Evolutionary conservation across 2,113 vertebrate species (phyloP), one percentile per base, ranked within the genome.

Genomic region (Diglossa brunneiventris): DNA sequence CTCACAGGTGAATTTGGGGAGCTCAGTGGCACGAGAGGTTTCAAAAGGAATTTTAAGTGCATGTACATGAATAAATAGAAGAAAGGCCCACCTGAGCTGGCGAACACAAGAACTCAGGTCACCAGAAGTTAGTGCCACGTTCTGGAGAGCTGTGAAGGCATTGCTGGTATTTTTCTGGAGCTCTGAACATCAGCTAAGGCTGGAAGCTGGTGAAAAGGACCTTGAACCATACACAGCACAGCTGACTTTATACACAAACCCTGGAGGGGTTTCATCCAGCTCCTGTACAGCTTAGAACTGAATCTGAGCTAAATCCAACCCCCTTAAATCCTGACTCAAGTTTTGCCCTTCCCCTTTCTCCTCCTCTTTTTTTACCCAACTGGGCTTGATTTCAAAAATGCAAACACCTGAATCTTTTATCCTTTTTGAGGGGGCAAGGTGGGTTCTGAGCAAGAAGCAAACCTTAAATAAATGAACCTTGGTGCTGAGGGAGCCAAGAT

Each of bases 21-120:
- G 11, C 21, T 56, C 22, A 0, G 5, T 23, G 10, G 17, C 41
- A 31, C 0, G 0, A 37, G 37, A 46, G 22, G 46, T 64, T 37
- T 10, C 16, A 6, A 59, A 74, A 19, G 53, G 42, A 31, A 18
- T 28, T 81, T 85, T 17, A 62, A 79, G 69, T 10, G 33, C 18
- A 19, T 0, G 11, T n/a, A 21, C 35, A 9, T 21, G 55, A 44
- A 59, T 14, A 86, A 87, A 78, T 0, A 46, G 50, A 66, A 66
- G n/a, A 59, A 87, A 35, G 83, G 35, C 50, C 90, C 84, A 91
- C 58, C 62, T 79, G 78, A 82, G 70, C 53, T 58, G n/a, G 62
- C 37, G 46, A 42, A 56, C 35, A 20, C 0, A 1, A n/a, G 24
- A 56, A 27, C 31, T 49, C 13, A 7, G 44, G 26, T n/a, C 44